Percentiles rank a stretch among this genome's conserved stretches.
phyloP scores from a whole-genome alignment of 2,113 vertebrate genomes.

The Barbus barbus region DNA sequence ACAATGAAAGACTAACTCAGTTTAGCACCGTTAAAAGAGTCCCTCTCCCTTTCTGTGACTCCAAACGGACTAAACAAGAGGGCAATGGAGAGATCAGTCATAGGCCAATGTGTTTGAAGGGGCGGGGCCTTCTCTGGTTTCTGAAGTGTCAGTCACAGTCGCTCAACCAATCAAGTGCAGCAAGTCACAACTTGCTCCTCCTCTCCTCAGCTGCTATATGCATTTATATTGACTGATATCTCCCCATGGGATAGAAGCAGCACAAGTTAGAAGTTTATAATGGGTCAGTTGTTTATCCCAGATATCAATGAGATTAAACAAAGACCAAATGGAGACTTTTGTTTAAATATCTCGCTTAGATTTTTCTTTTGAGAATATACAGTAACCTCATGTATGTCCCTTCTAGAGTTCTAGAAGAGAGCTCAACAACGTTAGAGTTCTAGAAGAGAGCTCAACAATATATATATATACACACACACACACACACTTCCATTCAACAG shows the following conservation, averaged over 20 bases:
- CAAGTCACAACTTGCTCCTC: not conserved
- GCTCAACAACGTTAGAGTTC: too few relatives aligned
- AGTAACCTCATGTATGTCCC: too few relatives aligned
- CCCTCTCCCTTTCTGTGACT: conserved; percentile 1
- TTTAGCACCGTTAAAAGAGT: not conserved
- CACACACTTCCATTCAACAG: not conserved
- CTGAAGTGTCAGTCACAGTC: conserved; percentile 21
- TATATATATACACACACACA: not conserved
- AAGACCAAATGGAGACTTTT: not conserved
- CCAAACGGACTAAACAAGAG: conserved; percentile 19
- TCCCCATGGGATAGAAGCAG: not conserved
- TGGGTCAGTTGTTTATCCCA: not conserved
- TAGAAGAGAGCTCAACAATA: too few relatives aligned
- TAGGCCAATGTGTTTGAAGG: conserved; percentile 31
- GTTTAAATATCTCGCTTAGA: not conserved
- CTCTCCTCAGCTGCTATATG: conserved; percentile 7
- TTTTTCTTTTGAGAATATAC: too few relatives aligned
- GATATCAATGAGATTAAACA: not conserved
- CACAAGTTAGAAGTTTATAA: not conserved
- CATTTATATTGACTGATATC: not conserved
- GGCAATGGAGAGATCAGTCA: conserved; percentile 24
- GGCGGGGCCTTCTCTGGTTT: conserved; percentile 20
- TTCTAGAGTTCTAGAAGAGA: too few relatives aligned
- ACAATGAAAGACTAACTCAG: conserved; percentile 1
- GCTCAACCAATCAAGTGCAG: conserved; percentile 42